Evolutionary conservation across 1,140 invertebrate genomes (phyloP).

Genomic region (Oryzaephilus surinamensis): DNA sequence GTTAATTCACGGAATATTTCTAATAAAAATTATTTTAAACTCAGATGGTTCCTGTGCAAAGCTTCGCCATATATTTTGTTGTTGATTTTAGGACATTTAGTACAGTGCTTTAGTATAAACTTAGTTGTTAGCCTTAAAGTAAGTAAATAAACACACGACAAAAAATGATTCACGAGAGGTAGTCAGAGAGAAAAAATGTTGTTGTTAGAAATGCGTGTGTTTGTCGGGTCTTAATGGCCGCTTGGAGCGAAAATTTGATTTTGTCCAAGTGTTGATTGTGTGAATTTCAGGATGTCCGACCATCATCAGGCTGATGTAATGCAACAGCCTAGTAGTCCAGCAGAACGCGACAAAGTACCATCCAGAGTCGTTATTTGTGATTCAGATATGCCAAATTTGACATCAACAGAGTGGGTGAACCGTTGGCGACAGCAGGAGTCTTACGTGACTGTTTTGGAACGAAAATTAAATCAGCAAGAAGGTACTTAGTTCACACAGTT

Average conservation of each 20-base stretch:
- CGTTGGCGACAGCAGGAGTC: conserved; percentile 33
- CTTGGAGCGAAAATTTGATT: conserved; percentile 4
- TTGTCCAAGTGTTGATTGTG: background rate
- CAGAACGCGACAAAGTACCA: conserved; percentile 18
- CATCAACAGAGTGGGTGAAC: conserved; percentile 24
- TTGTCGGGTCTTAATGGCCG: conserved; percentile 4
- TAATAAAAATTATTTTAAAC: no score
- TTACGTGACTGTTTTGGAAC: conserved; percentile 29
- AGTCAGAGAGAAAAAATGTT: conserved; percentile 1
- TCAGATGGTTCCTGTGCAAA: conserved; percentile 1
- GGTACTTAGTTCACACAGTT: conserved; percentile 32
- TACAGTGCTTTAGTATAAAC: background rate
- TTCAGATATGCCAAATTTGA: conserved; percentile 23
- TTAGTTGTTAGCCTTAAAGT: no score
- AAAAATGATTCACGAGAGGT: background rate
- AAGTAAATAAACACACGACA: no score
- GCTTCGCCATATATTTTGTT: background rate
- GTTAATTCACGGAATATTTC: no score
- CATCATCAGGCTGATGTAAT: conserved; percentile 21
- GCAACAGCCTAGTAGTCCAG: conserved; percentile 21
- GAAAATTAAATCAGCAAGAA: conserved; percentile 32
- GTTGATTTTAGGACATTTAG: conserved; percentile 4
- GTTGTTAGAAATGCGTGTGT: background rate
- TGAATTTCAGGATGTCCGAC: conserved; percentile 25
- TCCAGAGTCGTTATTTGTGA: conserved; percentile 26